Percentiles rank a stretch among this genome's conserved stretches.
Conservation (phyloP, 1,140 invertebrate genomes). For the Lysiphlebus fabarum region DNA sequence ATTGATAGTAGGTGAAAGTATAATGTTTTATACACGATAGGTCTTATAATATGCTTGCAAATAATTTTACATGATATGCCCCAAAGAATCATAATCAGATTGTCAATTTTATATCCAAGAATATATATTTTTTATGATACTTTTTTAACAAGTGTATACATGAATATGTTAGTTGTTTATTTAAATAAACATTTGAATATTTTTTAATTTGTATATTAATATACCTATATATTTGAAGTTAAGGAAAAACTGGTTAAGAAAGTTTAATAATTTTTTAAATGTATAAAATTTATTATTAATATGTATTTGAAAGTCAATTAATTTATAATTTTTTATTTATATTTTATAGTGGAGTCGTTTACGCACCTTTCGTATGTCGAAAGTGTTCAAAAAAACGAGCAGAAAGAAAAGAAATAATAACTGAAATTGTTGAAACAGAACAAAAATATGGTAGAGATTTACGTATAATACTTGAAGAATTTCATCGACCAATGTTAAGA, state of each 20-base stretch:
- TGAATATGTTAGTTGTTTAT: no score
- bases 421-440: conserved; percentile 94
- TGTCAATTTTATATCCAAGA: background rate
- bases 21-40: conserved; percentile 10
- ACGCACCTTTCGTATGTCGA: conserved; percentile 77
- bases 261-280: background rate
- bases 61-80: background rate
- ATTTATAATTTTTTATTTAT: conserved; percentile 16
- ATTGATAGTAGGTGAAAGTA: conserved; percentile 28
- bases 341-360: conserved; percentile 63
- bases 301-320: background rate
- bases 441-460: conserved; percentile 91
- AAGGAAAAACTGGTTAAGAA: conserved; percentile 18
- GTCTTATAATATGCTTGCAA: background rate
- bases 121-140: background rate
- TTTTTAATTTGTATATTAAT: no score
- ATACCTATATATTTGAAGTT: no score
- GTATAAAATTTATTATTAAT: no score
- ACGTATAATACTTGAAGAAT: conserved; percentile 88
- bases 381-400: conserved; percentile 83
- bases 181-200: no score
- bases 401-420: conserved; percentile 91
- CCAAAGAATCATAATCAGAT: conserved; percentile 9
- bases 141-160: no score
- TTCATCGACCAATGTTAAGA: conserved; percentile 88